Conservation (phyloP, 2,113 vertebrate species). For the Columba janthina region DNA sequence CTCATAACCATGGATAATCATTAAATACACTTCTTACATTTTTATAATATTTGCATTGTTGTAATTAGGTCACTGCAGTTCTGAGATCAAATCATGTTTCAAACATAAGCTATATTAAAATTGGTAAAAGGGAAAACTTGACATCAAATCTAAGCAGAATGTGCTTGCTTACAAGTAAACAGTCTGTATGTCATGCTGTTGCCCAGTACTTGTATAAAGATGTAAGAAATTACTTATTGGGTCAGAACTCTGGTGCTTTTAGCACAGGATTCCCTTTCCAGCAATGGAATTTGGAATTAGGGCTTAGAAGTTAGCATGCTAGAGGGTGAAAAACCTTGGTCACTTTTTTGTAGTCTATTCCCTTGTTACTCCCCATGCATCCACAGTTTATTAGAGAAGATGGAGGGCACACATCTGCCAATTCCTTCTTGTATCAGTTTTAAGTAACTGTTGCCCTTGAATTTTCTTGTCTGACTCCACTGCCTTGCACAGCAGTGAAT, state of each 20-base stretch:
- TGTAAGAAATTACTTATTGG: not conserved
- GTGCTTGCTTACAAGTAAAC: not conserved
- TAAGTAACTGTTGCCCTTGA: not conserved
- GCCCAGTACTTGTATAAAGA: not conserved
- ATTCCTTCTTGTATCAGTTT: not conserved
- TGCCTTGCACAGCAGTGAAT: not conserved
- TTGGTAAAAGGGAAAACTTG: not conserved
- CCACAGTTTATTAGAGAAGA: not conserved
- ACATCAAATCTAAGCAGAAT: not conserved
- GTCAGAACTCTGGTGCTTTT: not conserved
- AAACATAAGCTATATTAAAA: not conserved
- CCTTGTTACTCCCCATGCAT: not conserved
- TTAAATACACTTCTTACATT: not conserved
- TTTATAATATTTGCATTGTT: not conserved
- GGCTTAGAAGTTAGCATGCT: not conserved
- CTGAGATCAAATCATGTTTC: not conserved
- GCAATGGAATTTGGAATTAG: not conserved
- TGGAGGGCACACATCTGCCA: not conserved
- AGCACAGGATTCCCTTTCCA: not conserved
- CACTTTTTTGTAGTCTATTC: not conserved
- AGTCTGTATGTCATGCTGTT: not conserved
- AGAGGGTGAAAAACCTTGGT: accelerated
- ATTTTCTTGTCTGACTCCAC: not conserved
- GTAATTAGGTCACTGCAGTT: not conserved
- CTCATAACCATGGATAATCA: not conserved